A percentile compares a stretch with the other conserved stretches of the same genome.
Evolutionary conservation across 2,797 vertebrate genomes (phyloP).

Genomic region (Hydrolagus colliei): DNA sequence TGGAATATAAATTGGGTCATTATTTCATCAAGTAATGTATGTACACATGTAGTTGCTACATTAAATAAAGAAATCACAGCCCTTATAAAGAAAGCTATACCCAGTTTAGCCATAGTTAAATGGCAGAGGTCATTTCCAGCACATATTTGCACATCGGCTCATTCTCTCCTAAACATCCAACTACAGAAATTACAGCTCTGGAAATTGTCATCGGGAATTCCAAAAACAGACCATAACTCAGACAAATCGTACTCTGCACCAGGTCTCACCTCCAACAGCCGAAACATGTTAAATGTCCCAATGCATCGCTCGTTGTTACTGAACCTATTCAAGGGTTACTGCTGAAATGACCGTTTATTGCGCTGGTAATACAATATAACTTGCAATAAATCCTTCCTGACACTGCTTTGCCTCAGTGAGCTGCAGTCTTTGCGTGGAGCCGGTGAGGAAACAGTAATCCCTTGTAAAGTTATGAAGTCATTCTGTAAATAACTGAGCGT

Average conservation of each 20-base stretch:
- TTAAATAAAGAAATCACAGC: not conserved
- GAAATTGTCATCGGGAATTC: not conserved
- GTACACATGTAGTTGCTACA: not conserved
- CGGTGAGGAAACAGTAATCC: not conserved
- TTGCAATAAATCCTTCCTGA: not conserved
- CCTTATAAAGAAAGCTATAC: not conserved
- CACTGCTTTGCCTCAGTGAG: not conserved
- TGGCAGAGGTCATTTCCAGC: not conserved
- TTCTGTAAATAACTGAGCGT: not conserved
- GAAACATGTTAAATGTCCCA: not conserved
- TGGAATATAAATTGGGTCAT: not conserved
- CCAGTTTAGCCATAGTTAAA: not conserved
- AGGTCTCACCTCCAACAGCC: not conserved
- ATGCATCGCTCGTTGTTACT: not conserved
- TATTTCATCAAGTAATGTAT: not conserved
- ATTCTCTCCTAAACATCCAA: not conserved
- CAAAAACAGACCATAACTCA: not conserved
- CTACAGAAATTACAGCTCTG: too few relatives aligned
- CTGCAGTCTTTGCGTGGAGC: not conserved
- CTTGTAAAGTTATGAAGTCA: constrained; percentile 15
- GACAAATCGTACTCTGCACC: not conserved
- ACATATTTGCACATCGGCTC: not conserved
- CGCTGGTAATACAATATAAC: not conserved
- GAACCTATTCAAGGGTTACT: not conserved
- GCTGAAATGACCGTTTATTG: not conserved